A percentile compares a stretch with the other conserved stretches of the same genome.
Evolutionary conservation across 2,888 invertebrate genomes (phyloP).

Genomic region (Philhelius pedissequus): DNA sequence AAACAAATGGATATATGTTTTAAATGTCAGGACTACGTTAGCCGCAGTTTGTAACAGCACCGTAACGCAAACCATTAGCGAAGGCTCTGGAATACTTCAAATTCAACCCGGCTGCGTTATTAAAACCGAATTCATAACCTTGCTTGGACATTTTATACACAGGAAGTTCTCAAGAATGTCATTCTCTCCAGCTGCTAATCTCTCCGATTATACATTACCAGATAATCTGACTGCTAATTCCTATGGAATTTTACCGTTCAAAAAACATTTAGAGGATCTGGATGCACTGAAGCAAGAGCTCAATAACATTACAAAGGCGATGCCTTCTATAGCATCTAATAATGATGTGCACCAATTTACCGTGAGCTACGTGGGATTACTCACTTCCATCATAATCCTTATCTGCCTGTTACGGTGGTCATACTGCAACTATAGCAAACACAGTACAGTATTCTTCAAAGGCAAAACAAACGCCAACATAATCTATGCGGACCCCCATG

Average conservation of each 20-base stretch:
- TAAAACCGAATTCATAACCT: too few species aligned
- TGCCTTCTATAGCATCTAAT: too few species aligned
- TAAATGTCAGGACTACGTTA: too few species aligned
- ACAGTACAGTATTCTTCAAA: too few species aligned
- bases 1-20: too few species aligned
- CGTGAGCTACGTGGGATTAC: too few species aligned
- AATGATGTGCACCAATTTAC: too few species aligned
- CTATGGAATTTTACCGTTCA: neutral
- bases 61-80: neutral
- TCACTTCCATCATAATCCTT: neutral
- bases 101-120: conserved; percentile 69
- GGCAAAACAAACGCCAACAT: too few species aligned
- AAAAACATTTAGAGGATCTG: neutral
- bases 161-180: neutral
- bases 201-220: neutral
- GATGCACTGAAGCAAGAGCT: too few species aligned
- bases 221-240: neutral
- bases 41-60: too few species aligned
- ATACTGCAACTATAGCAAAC: neutral
- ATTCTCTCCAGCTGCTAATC: neutral
- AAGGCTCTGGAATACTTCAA: neutral
- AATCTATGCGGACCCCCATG: too few species aligned
- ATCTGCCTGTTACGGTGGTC: neutral
- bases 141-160: conserved; percentile 72
- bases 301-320: too few species aligned